These are phyloP conservation scores for Bombyx mandarina DNA, from an alignment of 1,140 invertebrate species.

Conservation along the genomic window DNA sequence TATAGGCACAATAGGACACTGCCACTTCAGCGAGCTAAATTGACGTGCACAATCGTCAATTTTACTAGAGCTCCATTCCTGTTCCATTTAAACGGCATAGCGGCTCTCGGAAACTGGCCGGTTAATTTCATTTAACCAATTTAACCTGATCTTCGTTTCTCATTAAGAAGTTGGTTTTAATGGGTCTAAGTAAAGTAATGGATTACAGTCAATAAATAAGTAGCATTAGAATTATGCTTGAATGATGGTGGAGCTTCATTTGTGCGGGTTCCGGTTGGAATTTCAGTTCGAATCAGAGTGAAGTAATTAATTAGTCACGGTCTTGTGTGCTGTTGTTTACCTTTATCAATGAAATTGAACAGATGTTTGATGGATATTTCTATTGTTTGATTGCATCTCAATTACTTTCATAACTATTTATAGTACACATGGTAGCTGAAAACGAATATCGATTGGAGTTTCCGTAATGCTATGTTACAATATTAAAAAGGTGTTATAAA, in stretches of 20 bases:
- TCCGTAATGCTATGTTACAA: no score
- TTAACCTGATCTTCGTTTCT: constrained; percentile 15
- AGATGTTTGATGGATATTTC: no score
- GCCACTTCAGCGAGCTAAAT: constrained; percentile 36
- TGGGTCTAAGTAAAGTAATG: constrained; percentile 21
- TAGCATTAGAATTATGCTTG: constrained; percentile 37
- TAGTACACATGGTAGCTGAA: no score
- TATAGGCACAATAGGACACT: constrained; percentile 30
- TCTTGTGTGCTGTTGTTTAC: constrained; percentile 17
- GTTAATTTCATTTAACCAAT: constrained; percentile 15
- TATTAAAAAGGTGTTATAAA: no score
- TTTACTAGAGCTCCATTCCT: constrained; percentile 14
- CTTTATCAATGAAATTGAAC: constrained; percentile 4
- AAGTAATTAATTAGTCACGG: constrained; percentile 33
- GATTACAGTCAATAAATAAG: constrained; percentile 52
- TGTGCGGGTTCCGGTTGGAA: constrained; percentile 33
- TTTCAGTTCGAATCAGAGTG: constrained; percentile 22
- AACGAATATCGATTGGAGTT: no score
- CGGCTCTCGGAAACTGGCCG: neutral
- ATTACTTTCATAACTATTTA: no score
- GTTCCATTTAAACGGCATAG: constrained; percentile 1
- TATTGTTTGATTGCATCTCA: no score
- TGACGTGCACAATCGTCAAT: constrained; percentile 24
- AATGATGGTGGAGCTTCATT: constrained; percentile 35
- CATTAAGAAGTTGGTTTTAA: constrained; percentile 5